Evolutionary conservation across 1,140 invertebrate genomes (phyloP).

Genomic region (Drosophila eugracilis): DNA sequence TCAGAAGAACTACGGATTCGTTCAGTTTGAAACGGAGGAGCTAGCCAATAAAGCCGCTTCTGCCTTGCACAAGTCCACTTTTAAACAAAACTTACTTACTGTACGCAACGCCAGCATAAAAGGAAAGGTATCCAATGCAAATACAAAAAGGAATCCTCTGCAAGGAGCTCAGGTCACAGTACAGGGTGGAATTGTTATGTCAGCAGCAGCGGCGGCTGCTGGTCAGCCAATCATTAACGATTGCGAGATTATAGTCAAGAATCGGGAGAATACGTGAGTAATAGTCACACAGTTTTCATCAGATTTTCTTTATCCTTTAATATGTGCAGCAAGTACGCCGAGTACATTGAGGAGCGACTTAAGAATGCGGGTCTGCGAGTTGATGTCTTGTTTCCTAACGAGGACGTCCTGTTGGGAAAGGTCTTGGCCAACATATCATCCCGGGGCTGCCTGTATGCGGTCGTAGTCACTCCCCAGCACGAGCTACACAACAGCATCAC

Average conservation of each 20-base stretch:
- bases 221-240: constrained; percentile 87
- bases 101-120: constrained; percentile 86
- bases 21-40: constrained; percentile 92
- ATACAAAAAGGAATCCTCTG: constrained; percentile 13
- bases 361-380: constrained; percentile 92
- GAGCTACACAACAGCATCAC: constrained; percentile 94
- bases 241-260: constrained; percentile 94
- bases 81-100: constrained; percentile 89
- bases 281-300: not conserved
- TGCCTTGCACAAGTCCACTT: constrained; percentile 88
- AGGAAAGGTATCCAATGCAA: constrained; percentile 53
- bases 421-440: constrained; percentile 95
- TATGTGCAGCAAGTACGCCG: constrained; percentile 91
- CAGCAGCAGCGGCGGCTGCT: constrained; percentile 85
- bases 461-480: constrained; percentile 94
- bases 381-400: constrained; percentile 95
- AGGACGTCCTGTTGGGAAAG: constrained; percentile 92
- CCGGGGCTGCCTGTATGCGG: constrained; percentile 94
- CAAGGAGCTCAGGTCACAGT: constrained; percentile 34
- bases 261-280: constrained; percentile 91
- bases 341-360: constrained; percentile 93
- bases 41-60: constrained; percentile 90
- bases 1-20: constrained; percentile 93
- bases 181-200: constrained; percentile 59
- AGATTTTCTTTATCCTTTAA: not conserved